Evolutionary conservation across 2,797 vertebrate genomes (phyloP), one percentile per base, ranked within the genome.

Genomic region (Amazona ochrocephala): DNA sequence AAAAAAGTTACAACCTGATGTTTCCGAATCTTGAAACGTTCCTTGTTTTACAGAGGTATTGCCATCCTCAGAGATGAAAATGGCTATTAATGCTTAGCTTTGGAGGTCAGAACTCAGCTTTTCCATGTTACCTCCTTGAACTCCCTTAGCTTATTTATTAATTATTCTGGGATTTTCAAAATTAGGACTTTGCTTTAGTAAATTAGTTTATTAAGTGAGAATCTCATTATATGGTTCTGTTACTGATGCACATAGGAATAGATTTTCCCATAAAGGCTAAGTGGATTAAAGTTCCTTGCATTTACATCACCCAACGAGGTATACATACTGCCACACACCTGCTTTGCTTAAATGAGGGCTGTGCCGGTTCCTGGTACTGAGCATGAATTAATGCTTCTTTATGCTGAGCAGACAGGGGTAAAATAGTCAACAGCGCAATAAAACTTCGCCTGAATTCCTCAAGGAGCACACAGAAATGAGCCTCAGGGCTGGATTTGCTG

Each of bases 301-400:
- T 7, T 48, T 20, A 4, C 14, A 26, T 15, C 9, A 34, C 2
- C 15, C 37, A n/a, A 19, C 0, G 4, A 41, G 60, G 54, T 1
- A 19, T 39, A 23, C 39, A 3, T 0, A 13, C 41, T 7, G 10
- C 23, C 65, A 15, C 51, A 32, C 22, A 19, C 18, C 68, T 12
- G 44, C 45, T 17, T 19, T 16, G 48, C 23, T 60, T 19, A 12
- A 62, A 34, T 2, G 6, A 53, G 51, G 19, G 3, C 56, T 34
- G 23, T 15, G 50, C 5, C 1, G 0, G n/a, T 61, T 58, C 16
- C 23, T 8, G 15, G 3, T 10, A 8, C 47, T 1, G 30, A 67
- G 44, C 73, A 48, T 20, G 26, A 54, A 13, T 39, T 11, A 79
- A 26, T 3, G 27, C 39, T 50, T 60, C 29, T 13, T 45, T 11